phyloP scores from a whole-genome alignment of 2,888 invertebrate species.

The Scaptomyza reducta region DNA sequence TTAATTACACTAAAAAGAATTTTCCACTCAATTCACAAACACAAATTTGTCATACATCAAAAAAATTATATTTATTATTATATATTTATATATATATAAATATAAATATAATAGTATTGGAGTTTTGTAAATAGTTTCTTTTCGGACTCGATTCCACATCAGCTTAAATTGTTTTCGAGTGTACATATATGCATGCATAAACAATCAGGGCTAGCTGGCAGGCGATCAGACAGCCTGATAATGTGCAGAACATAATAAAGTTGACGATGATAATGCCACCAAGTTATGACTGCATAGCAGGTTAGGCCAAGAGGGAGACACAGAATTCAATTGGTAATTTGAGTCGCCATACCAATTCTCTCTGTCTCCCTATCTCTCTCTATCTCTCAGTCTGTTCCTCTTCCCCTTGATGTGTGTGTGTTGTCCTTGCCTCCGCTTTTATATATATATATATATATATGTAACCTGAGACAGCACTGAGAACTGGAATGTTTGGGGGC shows the following conservation, averaged over 20 bases:
- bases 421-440: not conserved
- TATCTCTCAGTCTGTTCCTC: not conserved
- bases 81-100: no score
- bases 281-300: conserved; percentile 39
- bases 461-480: conserved; percentile 30
- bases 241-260: conserved; percentile 31
- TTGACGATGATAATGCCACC: conserved; percentile 38
- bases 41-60: no score
- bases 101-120: no score
- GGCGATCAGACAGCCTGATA: conserved; percentile 9
- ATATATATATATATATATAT: not conserved
- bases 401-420: not conserved
- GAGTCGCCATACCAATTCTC: conserved; percentile 20
- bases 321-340: conserved; percentile 32
- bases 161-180: not conserved
- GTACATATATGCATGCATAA: not conserved
- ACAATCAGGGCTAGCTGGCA: not conserved
- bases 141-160: not conserved
- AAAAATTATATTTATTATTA: no score
- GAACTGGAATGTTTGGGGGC: conserved; percentile 27
- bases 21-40: no score
- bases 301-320: conserved; percentile 15
- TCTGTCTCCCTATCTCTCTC: not conserved
- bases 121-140: no score
- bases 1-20: not conserved